A percentile compares a stretch with the other conserved stretches of the same genome.
These are phyloP conservation scores for Chitala chitala DNA, from an alignment of 2,113 vertebrate genomes.

Conservation along the genomic window DNA sequence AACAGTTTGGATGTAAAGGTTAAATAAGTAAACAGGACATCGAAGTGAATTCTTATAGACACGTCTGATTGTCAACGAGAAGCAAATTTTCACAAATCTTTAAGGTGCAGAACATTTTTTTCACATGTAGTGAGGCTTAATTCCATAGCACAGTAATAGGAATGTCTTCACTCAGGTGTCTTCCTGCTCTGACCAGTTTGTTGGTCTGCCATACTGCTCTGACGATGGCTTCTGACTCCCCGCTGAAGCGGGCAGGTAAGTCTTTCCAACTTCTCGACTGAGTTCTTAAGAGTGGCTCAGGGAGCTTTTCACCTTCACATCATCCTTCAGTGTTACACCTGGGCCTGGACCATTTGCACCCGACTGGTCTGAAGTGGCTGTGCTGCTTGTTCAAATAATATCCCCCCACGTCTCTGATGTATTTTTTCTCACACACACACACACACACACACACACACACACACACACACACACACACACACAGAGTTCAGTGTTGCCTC, in stretches of 20 bases:
- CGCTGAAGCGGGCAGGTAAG: background rate
- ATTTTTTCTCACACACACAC: background rate
- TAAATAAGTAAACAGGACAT: background rate
- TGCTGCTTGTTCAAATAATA: background rate
- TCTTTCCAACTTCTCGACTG: background rate
- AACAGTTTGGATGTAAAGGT: constrained; percentile 25
- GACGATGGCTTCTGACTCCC: background rate
- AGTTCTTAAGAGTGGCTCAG: background rate
- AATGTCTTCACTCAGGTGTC: too few species aligned
- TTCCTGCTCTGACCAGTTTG: too few species aligned
- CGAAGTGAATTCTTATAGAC: too few species aligned
- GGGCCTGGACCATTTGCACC: background rate
- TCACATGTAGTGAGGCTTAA: too few species aligned
- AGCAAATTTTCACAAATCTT: too few species aligned
- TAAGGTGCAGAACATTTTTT: too few species aligned
- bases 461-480: too few species aligned
- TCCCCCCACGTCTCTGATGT: background rate
- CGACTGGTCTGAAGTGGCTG: background rate
- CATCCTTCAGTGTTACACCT: background rate
- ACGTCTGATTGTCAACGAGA: too few species aligned
- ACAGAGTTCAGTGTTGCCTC: too few species aligned
- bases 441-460: too few species aligned
- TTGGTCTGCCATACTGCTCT: too few species aligned
- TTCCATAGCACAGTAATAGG: too few species aligned
- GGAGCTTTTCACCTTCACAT: background rate